A percentile compares a stretch with the other conserved stretches of the same genome.
These are phyloP conservation scores for Pitangus sulphuratus DNA, from an alignment of 2,797 vertebrate species.

Conservation along the genomic window DNA sequence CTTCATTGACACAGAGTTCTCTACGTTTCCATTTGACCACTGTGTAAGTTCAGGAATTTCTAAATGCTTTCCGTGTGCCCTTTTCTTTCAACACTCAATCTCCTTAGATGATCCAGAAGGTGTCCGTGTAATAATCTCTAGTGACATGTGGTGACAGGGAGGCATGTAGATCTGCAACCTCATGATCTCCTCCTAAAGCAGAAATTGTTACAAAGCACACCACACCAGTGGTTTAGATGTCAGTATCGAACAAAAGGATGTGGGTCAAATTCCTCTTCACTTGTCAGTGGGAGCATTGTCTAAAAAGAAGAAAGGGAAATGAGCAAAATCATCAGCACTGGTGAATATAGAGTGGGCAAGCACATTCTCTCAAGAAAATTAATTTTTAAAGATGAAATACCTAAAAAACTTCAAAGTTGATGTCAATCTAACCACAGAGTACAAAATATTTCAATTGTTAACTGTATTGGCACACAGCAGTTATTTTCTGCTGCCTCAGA, in stretches of 20 bases:
- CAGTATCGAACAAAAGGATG: neutral
- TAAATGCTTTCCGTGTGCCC: neutral
- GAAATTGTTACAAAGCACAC: neutral
- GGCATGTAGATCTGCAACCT: neutral
- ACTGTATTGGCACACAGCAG: neutral
- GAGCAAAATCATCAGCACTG: neutral
- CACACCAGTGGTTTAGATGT: rapidly evolving
- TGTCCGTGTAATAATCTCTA: neutral
- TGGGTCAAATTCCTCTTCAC: neutral
- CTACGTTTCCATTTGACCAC: neutral
- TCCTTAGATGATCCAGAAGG: neutral
- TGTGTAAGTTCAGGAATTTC: neutral
- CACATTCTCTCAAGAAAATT: neutral
- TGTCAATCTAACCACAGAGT: neutral
- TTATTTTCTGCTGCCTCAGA: neutral
- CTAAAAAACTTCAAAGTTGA: neutral
- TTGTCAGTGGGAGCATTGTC: neutral
- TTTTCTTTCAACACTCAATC: neutral
- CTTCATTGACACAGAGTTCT: neutral
- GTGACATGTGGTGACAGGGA: neutral
- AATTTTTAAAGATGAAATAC: neutral
- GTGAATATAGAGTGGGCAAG: neutral
- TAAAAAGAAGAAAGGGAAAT: neutral
- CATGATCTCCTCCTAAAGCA: neutral
- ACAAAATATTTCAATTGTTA: neutral